Conservation (phyloP, 2,888 invertebrate species). For the Phyto melanocephala region DNA sequence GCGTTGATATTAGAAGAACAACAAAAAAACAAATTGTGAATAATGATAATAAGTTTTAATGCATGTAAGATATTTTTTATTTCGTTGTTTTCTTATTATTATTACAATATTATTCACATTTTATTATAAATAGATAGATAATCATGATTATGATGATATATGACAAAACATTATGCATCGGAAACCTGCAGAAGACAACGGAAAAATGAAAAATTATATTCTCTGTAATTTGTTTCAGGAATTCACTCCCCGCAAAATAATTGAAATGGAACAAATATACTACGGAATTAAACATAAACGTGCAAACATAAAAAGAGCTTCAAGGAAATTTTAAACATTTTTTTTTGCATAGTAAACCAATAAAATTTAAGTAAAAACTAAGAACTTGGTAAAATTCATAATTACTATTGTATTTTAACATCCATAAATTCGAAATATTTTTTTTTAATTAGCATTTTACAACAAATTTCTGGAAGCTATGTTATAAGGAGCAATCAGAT, state of each 20-base stretch:
- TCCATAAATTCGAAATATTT: too few species aligned
- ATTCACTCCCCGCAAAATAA: background rate
- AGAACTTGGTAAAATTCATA: background rate
- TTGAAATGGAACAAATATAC: background rate
- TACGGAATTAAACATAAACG: background rate
- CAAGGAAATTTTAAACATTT: too few species aligned
- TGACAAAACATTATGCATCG: background rate
- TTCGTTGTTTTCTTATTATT: background rate
- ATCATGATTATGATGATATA: conserved; percentile 23
- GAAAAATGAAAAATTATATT: background rate
- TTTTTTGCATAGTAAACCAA: background rate
- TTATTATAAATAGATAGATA: conserved; percentile 28
- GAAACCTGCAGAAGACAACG: background rate
- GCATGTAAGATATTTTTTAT: background rate
- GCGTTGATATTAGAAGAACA: background rate
- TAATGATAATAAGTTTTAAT: conserved; percentile 36
- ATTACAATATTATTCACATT: background rate
- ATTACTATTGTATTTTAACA: background rate
- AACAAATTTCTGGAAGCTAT: too few species aligned
- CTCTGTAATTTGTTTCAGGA: too few species aligned
- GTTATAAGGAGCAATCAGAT: too few species aligned
- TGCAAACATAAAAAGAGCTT: background rate
- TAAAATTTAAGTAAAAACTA: background rate
- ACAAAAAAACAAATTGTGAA: conserved; percentile 20
- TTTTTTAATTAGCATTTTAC: too few species aligned